Conservation (phyloP, 2,113 vertebrate genomes). For the Alligator mississippiensis region DNA sequence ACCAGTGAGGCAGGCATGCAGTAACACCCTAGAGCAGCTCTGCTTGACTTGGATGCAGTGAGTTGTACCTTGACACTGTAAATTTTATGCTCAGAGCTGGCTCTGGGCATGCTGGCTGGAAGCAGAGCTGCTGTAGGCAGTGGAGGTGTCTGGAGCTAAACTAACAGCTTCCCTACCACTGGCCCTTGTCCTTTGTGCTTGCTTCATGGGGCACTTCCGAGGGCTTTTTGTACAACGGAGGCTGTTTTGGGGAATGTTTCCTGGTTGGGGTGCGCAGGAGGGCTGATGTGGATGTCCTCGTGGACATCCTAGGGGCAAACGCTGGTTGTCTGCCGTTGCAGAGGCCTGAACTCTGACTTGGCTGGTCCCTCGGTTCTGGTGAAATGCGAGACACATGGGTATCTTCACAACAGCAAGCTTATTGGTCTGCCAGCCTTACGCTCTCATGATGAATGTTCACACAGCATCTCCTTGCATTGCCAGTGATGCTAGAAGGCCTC, state of each 20-base stretch:
- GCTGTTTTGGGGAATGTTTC: no score
- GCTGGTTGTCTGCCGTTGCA: no score
- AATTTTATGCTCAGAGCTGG: no score
- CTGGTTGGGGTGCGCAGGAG: no score
- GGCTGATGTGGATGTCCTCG: no score
- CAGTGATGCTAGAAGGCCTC: not conserved
- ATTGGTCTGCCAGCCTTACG: not conserved
- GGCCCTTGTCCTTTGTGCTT: no score
- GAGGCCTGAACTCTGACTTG: no score
- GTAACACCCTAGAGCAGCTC: not conserved
- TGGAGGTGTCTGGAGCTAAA: no score
- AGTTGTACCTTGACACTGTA: not conserved
- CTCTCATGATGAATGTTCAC: not conserved
- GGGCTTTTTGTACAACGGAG: not conserved
- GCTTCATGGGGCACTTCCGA: not conserved
- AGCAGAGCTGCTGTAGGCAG: not conserved
- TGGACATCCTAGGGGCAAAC: no score
- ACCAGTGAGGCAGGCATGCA: no score
- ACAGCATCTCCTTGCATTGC: not conserved
- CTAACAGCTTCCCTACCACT: no score
- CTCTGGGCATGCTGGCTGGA: not conserved
- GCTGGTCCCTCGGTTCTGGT: no score
- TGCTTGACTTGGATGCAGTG: not conserved
- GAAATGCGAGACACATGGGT: not conserved
- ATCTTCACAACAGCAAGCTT: not conserved